A percentile compares a stretch with the other conserved stretches of the same genome.
phyloP scores from a whole-genome alignment of 2,113 vertebrate genomes.

The Epinephelus cyanopodus region DNA sequence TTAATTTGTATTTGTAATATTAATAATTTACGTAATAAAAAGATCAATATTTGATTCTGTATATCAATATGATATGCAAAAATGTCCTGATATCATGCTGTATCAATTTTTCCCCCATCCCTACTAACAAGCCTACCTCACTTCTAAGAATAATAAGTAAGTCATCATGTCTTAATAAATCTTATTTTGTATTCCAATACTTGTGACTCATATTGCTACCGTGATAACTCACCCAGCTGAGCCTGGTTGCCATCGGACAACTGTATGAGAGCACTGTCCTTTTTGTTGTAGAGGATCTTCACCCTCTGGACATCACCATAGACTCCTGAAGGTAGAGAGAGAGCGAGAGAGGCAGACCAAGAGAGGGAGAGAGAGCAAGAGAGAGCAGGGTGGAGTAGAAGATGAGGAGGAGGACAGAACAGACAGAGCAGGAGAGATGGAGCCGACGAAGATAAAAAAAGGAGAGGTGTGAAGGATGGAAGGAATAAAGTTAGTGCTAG shows the following conservation, averaged over 20 bases:
- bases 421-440: conserved; percentile 82
- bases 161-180: not conserved
- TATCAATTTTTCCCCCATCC: no score
- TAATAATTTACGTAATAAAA: no score
- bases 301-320: conserved; percentile 99
- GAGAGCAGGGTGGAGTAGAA: conserved; percentile 81
- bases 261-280: conserved; percentile 99
- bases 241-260: conserved; percentile 98
- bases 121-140: no score
- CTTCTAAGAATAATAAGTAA: no score
- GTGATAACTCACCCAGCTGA: conserved; percentile 91
- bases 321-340: conserved; percentile 88
- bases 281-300: conserved; percentile 99
- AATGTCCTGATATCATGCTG: no score
- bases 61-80: no score
- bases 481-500: conserved; percentile 87
- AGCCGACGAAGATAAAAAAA: conserved; percentile 80
- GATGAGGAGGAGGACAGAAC: conserved; percentile 72
- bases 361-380: conserved; percentile 49
- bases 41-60: no score
- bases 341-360: conserved; percentile 33
- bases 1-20: no score
- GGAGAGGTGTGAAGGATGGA: conserved; percentile 83
- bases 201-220: not conserved
- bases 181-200: not conserved